phyloP scores from a whole-genome alignment of 2,797 vertebrate species.

The Premnoplex brunnescens region DNA sequence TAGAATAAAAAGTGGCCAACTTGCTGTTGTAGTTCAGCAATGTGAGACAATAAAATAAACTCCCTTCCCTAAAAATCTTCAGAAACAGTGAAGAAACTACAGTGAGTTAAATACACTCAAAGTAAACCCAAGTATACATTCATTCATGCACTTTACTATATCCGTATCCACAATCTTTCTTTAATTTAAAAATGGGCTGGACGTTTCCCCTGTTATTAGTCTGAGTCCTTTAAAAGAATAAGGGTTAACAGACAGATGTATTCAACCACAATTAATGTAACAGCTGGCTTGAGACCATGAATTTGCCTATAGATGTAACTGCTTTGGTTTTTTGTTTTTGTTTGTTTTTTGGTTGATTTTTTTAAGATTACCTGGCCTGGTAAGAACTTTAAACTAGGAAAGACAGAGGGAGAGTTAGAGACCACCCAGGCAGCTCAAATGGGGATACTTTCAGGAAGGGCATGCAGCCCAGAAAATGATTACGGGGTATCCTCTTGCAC shows the following conservation, averaged over 20 bases:
- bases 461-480: neutral
- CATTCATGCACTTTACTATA: neutral
- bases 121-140: neutral
- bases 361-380: neutral
- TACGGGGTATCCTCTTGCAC: neutral
- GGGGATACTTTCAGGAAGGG: neutral
- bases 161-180: neutral
- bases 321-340: accelerated
- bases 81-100: neutral
- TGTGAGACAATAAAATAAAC: neutral
- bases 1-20: neutral
- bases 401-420: neutral
- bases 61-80: neutral
- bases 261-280: neutral
- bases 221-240: neutral
- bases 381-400: neutral
- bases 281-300: neutral
- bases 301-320: neutral
- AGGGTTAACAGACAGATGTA: neutral
- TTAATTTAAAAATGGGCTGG: neutral
- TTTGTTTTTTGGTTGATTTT: neutral
- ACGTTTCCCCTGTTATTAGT: neutral
- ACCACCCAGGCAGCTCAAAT: neutral
- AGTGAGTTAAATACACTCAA: neutral
- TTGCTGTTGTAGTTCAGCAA: neutral